A percentile compares a stretch with the other conserved stretches of the same genome.
These are phyloP conservation scores for Malurus alboscapulatus DNA, from an alignment of 2,113 vertebrate species.

Conservation along the genomic window DNA sequence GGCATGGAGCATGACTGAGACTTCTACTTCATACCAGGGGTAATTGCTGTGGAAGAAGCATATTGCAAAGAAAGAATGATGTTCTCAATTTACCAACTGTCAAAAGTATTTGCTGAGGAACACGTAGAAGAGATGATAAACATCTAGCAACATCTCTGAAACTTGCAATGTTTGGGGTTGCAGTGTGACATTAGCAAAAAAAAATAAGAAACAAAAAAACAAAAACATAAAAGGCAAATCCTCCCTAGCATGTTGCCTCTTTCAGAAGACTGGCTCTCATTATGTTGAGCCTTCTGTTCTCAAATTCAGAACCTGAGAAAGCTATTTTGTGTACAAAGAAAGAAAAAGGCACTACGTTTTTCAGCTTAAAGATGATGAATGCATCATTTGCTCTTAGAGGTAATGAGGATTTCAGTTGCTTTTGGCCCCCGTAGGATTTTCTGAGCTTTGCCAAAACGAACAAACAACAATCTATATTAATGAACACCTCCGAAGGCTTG, in stretches of 20 bases:
- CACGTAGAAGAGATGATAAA: background rate
- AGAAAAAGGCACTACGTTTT: background rate
- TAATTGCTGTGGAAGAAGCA: background rate
- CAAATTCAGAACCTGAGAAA: background rate
- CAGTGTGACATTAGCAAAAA: background rate
- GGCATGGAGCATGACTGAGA: background rate
- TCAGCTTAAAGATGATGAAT: slow-evolving; percentile 5
- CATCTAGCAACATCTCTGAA: background rate
- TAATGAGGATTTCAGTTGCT: slow-evolving; percentile 54
- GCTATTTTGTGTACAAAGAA: background rate
- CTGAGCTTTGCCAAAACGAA: slow-evolving; percentile 4
- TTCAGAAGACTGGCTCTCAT: background rate
- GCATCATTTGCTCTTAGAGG: slow-evolving; percentile 12
- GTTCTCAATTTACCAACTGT: background rate
- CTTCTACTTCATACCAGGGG: background rate
- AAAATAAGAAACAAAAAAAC: background rate
- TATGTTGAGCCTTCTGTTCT: background rate
- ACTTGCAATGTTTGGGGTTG: background rate
- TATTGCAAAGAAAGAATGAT: background rate
- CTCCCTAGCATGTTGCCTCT: background rate
- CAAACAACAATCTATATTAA: slow-evolving; percentile 21
- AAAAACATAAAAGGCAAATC: background rate
- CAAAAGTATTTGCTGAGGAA: background rate
- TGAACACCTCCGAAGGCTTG: slow-evolving; percentile 3
- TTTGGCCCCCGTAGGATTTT: slow-evolving; percentile 27